Conservation (phyloP, 2,113 vertebrate species). For the Xenotilapia caudafasciata region DNA sequence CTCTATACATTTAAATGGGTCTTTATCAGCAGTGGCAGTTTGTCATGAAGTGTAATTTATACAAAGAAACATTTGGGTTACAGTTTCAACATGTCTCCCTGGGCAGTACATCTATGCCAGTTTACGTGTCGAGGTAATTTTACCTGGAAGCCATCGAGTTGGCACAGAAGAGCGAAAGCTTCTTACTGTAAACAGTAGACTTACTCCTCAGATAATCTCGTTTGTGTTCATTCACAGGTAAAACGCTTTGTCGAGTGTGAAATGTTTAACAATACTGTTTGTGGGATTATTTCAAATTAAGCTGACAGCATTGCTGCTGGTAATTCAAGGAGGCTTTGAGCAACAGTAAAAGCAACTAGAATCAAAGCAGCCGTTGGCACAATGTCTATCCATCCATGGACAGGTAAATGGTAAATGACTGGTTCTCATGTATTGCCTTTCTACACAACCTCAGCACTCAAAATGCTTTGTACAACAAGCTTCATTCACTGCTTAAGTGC, state of each 20-base stretch:
- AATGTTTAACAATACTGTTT: slow-evolving; percentile 7
- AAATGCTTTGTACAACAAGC: background rate
- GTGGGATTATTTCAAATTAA: slow-evolving; percentile 11
- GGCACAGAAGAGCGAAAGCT: background rate
- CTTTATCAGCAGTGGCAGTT: slow-evolving; percentile 53
- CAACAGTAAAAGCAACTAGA: background rate
- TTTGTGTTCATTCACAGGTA: background rate
- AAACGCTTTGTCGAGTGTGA: background rate
- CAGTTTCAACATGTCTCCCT: background rate
- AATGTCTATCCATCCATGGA: background rate
- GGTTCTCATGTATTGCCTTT: background rate
- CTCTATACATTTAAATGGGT: slow-evolving; percentile 73
- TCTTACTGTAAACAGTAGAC: background rate
- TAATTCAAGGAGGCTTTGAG: background rate
- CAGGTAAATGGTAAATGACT: background rate
- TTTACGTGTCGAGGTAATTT: background rate
- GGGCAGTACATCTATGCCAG: background rate
- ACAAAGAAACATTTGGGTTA: background rate
- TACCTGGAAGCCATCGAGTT: background rate
- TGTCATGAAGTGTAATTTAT: slow-evolving; percentile 32
- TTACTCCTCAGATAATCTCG: background rate
- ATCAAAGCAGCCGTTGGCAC: background rate
- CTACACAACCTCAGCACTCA: background rate
- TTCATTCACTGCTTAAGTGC: background rate
- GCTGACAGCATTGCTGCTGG: background rate